phyloP scores from a whole-genome alignment of 92 coral and sea anemone genomes.

The Phenganax subtilis region DNA sequence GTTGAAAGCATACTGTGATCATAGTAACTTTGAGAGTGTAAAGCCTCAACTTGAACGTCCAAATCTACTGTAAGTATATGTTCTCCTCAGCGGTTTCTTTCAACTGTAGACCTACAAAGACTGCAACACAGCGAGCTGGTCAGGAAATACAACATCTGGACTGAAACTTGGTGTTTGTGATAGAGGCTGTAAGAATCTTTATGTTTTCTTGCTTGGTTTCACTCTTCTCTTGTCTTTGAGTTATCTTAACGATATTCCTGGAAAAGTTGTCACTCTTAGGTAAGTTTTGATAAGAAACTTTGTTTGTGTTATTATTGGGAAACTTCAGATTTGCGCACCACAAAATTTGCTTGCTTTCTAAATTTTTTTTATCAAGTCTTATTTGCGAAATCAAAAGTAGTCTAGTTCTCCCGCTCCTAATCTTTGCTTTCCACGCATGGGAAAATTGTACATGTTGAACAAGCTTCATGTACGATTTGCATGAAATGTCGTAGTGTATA shows the following conservation, averaged over 20 bases:
- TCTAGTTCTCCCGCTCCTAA: too few species aligned
- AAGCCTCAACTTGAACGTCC: too few species aligned
- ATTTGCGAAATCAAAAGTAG: too few species aligned
- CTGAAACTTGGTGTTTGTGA: constrained; percentile 69
- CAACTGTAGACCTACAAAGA: constrained; percentile 57
- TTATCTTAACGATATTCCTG: constrained; percentile 80
- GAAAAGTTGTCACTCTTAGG: constrained; percentile 84
- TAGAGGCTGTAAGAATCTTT: constrained; percentile 72
- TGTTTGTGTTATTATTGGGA: not conserved
- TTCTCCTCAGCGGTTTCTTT: not conserved
- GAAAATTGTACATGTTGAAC: too few species aligned
- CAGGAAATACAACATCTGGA: constrained; percentile 46
- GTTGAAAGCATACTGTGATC: too few species aligned
- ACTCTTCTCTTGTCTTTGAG: constrained; percentile 61
- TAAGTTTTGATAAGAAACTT: constrained; percentile 24
- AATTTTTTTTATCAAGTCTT: too few species aligned
- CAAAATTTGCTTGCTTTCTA: too few species aligned
- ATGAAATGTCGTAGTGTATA: too few species aligned
- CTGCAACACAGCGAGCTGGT: constrained; percentile 60
- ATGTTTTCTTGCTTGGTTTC: constrained; percentile 55
- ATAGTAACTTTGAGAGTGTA: too few species aligned
- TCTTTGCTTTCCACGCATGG: too few species aligned
- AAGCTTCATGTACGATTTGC: too few species aligned
- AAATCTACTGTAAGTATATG: not conserved
- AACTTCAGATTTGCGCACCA: too few species aligned